Conservation (phyloP, 1,140 invertebrate genomes). For the Solenopsis invicta region DNA sequence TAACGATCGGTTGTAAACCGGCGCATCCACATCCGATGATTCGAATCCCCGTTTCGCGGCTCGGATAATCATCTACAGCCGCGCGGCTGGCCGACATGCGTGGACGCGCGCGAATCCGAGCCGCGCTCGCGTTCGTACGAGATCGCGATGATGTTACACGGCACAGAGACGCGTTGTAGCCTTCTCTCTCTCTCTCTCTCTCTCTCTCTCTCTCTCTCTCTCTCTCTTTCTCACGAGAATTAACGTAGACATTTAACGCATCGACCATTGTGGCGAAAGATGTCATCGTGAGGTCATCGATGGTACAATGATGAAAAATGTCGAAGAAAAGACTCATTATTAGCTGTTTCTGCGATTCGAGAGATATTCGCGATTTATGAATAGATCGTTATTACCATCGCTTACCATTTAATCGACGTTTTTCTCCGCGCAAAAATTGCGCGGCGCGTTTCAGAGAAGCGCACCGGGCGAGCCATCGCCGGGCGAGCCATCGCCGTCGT, state of each 20-base stretch:
- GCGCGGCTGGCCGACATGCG: conserved; percentile 10
- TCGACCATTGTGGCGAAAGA: conserved; percentile 28
- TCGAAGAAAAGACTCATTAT: conserved; percentile 22
- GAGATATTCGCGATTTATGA: conserved; percentile 25
- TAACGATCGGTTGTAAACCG: conserved; percentile 56
- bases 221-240: no score
- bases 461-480: background rate
- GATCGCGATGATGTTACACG: no score
- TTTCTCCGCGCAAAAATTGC: conserved; percentile 15
- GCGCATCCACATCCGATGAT: conserved; percentile 62
- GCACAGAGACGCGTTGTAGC: no score
- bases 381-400: conserved; percentile 12
- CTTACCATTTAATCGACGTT: conserved; percentile 13
- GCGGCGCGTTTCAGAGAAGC: background rate
- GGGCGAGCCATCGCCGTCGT: background rate
- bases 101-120: background rate
- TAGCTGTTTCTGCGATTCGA: background rate
- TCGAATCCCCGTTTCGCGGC: conserved; percentile 65
- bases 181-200: no score
- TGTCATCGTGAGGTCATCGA: conserved; percentile 30
- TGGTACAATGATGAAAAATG: conserved; percentile 10
- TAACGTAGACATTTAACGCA: conserved; percentile 13
- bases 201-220: no score
- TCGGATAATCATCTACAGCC: conserved; percentile 68
- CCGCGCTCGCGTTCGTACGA: no score